Conservation (phyloP, 1,140 invertebrate genomes). For the Hylaeus volcanicus region DNA sequence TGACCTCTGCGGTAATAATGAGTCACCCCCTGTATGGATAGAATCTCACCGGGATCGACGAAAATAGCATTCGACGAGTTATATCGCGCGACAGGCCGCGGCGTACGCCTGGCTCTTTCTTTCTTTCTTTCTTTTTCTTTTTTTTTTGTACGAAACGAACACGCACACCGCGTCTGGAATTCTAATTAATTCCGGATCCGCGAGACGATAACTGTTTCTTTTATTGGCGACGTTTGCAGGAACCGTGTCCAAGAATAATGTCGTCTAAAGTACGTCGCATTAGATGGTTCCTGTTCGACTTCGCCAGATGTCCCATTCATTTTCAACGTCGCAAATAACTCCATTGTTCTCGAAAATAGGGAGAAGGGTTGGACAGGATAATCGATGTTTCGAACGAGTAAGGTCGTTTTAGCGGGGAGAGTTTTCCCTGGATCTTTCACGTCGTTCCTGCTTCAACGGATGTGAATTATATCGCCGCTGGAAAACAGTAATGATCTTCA, state of each 20-base stretch:
- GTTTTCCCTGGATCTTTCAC: no score
- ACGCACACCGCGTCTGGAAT: slow-evolving; percentile 31
- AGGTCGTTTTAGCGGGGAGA: no score
- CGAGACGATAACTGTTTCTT: slow-evolving; percentile 15
- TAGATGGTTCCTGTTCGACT: background rate
- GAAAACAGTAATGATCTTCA: no score
- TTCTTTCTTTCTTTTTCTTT: background rate
- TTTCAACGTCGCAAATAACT: slow-evolving; percentile 19
- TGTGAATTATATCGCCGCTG: no score
- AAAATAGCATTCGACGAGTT: slow-evolving; percentile 49
- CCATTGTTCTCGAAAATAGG: no score
- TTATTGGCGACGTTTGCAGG: slow-evolving; percentile 2
- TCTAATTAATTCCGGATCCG: slow-evolving; percentile 47
- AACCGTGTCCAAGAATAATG: slow-evolving; percentile 18
- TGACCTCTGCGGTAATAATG: slow-evolving; percentile 53
- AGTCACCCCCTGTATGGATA: slow-evolving; percentile 46
- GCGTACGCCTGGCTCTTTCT: background rate
- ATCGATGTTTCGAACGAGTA: no score
- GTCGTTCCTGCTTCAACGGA: no score
- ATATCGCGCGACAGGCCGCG: slow-evolving; percentile 21
- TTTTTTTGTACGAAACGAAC: background rate
- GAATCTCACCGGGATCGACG: slow-evolving; percentile 47
- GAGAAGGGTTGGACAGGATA: no score
- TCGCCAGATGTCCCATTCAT: slow-evolving; percentile 17
- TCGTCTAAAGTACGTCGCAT: background rate